Evolutionary conservation across 2,888 invertebrate species (phyloP), one percentile per base, ranked within the genome.

Genomic region (Teinopalpus imperialis): DNA sequence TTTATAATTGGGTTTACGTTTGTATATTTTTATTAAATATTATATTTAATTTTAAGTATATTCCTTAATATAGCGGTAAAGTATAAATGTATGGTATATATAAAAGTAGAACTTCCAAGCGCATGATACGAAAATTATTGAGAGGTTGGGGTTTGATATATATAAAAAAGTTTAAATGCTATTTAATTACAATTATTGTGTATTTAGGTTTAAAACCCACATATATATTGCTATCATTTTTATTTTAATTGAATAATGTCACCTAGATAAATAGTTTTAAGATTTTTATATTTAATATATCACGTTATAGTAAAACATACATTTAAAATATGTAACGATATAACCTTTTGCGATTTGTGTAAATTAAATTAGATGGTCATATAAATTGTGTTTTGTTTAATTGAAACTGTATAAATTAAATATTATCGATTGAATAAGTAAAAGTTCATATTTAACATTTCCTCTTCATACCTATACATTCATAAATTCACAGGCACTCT

Each of bases 391-490:
- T n/a, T n/a, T n/a, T n/a, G n/a, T 21, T 31, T 9, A 26, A 13
- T 30, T 9, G 7, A 9, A 13, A 21, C 40, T 26, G 26, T n/a
- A n/a, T 14, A 40, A 40, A 13, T 21, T 21, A 42, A 26, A 32
- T 16, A 42, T 10, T 24, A 41, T 42, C 2, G n/a, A 31, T 23
- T 42, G 5, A 37, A 26, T 36, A 31, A 37, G 7, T 35, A 13
- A 32, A 9, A 41, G 14, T 34, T 34, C 24, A 35, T 5, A 31
- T 30, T 26, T 32, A 12, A 39, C 39, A 18, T 32, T 32, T 47
- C 16, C 27, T 41, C 49, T 73, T 73, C 74, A 75, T 79, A 79
- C 65, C 52, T 70, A 63, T 52, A 57, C 59, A 62, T 61, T 66
- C 57, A 64, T 60, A 63, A 52, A 61, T 56, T 49, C 63, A 68